Evolutionary conservation across 2,888 invertebrate genomes (phyloP), one percentile per base, ranked within the genome.

Genomic region (Stenchaetothrips biformis): DNA sequence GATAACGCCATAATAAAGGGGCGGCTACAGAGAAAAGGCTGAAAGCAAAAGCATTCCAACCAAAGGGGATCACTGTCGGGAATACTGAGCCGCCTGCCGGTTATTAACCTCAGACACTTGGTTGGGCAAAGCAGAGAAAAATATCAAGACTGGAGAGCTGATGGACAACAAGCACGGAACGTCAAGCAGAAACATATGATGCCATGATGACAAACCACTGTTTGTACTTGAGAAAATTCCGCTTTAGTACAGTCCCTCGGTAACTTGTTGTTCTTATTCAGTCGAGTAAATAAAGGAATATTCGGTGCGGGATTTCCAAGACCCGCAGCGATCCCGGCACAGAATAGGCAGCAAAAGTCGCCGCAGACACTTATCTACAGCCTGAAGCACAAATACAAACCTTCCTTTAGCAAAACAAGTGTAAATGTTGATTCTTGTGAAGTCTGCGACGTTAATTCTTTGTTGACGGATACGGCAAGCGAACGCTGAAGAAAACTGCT

Each of bases 391-490:
- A 21, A 9, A 7, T 9, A 21, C 67, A 21, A 21, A 21, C 67
- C 25, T 67, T 21, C 21, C 9, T 21, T 9, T 8, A 7, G 67
- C 21, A 21, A 67, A 21, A 6, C 18, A 6, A 59, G 18, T 6
- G 16, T 18, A 13, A 13, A 59, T 59, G 13, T 13, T 4, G 67
- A 67, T n/a, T 21, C 7, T 67, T 67, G 25, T n/a, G 67, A 18
- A 67, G n/a, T 67, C 67, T 67, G 21, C 67, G 67, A 67, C 67
- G 67, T 67, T 67, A 21, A 67, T 67, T 67, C 67, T 67, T 67
- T 67, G 67, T 67, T 67, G 67, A 67, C 67, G 67, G 67, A 67
- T 67, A 21, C 67, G 67, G 67, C 67, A 67, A 67, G 21, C n/a
- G 25, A 67, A 67, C 67, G 59, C 59, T 37, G 37, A 18, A 59